phyloP scores from a whole-genome alignment of 2,888 invertebrate species.

The Conistra vaccinii region DNA sequence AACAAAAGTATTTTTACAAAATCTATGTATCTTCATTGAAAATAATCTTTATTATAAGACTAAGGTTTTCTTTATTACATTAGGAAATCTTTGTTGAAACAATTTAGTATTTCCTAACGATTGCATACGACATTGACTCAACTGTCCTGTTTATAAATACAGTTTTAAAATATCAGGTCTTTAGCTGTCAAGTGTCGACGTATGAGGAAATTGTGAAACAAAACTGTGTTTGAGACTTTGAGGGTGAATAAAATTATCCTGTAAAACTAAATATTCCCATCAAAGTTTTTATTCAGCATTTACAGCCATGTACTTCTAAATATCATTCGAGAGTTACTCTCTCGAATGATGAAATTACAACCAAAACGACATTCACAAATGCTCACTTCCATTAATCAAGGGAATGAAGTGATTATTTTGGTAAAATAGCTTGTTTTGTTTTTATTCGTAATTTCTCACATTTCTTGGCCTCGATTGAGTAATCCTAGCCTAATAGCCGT shows the following conservation, averaged over 20 bases:
- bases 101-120: conserved; percentile 22
- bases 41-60: no score
- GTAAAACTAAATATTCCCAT: neutral
- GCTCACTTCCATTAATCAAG: conserved; percentile 22
- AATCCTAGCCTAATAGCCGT: conserved; percentile 5
- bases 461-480: conserved; percentile 38
- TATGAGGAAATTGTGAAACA: neutral
- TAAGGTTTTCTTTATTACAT: neutral
- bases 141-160: conserved; percentile 17
- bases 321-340: no score
- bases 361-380: conserved; percentile 28
- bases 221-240: neutral
- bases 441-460: conserved; percentile 38
- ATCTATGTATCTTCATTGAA: neutral
- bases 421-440: conserved; percentile 59
- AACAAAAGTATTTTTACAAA: neutral
- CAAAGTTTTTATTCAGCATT: no score
- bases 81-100: neutral
- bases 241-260: neutral
- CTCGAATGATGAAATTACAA: neutral
- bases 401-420: conserved; percentile 50
- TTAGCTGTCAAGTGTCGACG: no score
- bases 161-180: neutral
- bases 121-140: neutral
- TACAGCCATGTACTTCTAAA: accelerated